These are phyloP conservation scores for Chrysogorgia sp. DNA, from an alignment of 92 coral and sea anemone genomes.

Conservation along the genomic window DNA sequence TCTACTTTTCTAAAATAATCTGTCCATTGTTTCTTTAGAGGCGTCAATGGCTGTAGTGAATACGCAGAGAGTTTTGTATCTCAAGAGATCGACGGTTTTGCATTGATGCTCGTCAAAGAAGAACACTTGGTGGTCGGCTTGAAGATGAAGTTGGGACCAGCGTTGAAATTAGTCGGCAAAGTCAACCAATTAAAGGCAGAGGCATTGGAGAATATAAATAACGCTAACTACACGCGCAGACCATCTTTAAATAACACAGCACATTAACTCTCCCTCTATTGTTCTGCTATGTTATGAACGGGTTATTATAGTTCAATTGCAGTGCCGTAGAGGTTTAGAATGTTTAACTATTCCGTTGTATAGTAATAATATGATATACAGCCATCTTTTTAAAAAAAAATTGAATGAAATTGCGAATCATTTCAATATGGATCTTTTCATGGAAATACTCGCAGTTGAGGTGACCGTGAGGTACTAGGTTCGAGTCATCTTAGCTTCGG, in stretches of 20 bases:
- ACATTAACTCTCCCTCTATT: neutral
- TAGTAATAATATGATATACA: too few relatives aligned
- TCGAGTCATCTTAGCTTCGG: too few relatives aligned
- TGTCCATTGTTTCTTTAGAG: constrained; percentile 59
- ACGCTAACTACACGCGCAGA: neutral
- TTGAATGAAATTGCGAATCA: too few relatives aligned
- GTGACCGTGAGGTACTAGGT: too few relatives aligned
- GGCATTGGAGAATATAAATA: constrained; percentile 65
- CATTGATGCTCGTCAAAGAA: constrained; percentile 91
- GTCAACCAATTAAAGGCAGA: constrained; percentile 96
- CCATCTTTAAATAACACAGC: neutral
- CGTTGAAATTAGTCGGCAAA: constrained; percentile 92
- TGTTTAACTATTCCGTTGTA: too few relatives aligned
- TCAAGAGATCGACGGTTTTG: constrained; percentile 98
- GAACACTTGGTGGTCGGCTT: constrained; percentile 98
- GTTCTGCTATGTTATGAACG: too few relatives aligned
- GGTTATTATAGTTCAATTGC: too few relatives aligned
- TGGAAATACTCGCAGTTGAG: too few relatives aligned
- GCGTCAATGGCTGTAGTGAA: constrained; percentile 86
- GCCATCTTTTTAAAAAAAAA: too few relatives aligned
- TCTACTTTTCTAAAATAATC: too few relatives aligned
- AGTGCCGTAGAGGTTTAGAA: too few relatives aligned
- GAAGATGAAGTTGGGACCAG: constrained; percentile 98
- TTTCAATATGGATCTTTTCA: too few relatives aligned
- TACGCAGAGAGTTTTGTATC: constrained; percentile 92